Evolutionary conservation across 2,113 vertebrate species (phyloP).

Genomic region (Leptocoma aspasia): DNA sequence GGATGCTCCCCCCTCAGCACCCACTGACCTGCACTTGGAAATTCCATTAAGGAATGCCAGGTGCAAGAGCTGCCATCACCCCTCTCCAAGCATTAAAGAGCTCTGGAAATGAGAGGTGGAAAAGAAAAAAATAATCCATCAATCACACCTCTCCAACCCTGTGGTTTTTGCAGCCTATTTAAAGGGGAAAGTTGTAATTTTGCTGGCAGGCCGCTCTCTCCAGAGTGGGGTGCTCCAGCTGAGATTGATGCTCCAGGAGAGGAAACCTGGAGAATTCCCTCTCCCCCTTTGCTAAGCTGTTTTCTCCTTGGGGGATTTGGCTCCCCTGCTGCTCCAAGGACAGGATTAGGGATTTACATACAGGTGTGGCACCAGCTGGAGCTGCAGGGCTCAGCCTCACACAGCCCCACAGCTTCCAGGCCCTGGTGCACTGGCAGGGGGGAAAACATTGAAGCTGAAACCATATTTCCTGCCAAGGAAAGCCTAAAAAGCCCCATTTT

Average conservation of each 20-base stretch:
- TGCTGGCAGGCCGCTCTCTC: neutral
- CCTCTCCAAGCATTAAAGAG: neutral
- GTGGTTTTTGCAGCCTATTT: neutral
- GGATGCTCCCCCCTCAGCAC: neutral
- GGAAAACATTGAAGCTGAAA: neutral
- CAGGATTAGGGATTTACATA: conserved; percentile 57
- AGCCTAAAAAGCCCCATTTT: neutral
- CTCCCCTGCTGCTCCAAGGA: neutral
- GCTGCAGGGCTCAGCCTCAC: neutral
- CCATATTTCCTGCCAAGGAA: neutral
- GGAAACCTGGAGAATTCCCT: neutral
- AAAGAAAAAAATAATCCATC: neutral
- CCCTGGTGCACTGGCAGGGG: fast-evolving
- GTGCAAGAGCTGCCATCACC: neutral
- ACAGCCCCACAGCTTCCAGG: neutral
- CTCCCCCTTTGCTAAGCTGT: neutral
- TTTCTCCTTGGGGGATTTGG: neutral
- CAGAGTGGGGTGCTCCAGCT: neutral
- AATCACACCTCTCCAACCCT: neutral
- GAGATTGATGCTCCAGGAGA: neutral
- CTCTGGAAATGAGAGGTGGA: neutral
- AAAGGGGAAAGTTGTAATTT: neutral
- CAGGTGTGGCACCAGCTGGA: conserved; percentile 43
- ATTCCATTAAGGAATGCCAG: neutral
- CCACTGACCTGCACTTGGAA: neutral